These are phyloP conservation scores for Tachyglossus aculeatus DNA, from an alignment of 2,797 vertebrate species.

Conservation along the genomic window DNA sequence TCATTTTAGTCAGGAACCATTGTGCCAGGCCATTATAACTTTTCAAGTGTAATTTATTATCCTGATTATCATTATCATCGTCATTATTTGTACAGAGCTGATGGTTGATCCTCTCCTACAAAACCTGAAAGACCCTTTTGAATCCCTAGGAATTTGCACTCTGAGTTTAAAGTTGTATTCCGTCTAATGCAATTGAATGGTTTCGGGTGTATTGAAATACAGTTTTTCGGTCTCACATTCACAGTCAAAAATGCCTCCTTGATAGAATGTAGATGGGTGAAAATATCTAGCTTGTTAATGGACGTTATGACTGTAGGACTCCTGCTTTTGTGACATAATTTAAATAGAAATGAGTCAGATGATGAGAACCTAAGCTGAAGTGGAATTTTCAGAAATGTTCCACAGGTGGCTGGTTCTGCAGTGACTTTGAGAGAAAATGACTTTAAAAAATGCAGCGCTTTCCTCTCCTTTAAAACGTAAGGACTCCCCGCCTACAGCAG, in stretches of 20 bases:
- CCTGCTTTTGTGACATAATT: conserved; percentile 41
- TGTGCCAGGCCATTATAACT: not conserved
- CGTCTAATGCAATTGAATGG: not conserved
- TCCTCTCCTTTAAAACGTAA: no score
- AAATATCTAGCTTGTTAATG: conserved; percentile 6
- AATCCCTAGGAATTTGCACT: not conserved
- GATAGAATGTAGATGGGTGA: conserved; percentile 14
- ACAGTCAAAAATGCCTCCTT: not conserved
- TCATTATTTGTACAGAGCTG: conserved; percentile 10
- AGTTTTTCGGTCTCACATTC: not conserved
- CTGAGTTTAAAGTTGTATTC: conserved; percentile 12
- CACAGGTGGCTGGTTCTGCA: no score
- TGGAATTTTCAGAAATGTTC: not conserved
- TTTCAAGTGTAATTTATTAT: not conserved
- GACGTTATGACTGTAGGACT: conserved; percentile 7
- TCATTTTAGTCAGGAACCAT: conserved; percentile 22
- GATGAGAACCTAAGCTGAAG: not conserved
- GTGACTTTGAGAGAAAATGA: no score
- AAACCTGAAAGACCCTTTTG: not conserved
- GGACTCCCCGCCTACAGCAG: no score
- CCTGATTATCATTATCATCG: conserved; percentile 6
- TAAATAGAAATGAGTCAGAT: conserved; percentile 7
- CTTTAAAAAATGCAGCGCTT: no score
- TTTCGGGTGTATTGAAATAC: not conserved
- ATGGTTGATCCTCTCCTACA: not conserved